Conservation (phyloP, 2,888 invertebrate species). For the Acanthacorydalis orientalis region DNA sequence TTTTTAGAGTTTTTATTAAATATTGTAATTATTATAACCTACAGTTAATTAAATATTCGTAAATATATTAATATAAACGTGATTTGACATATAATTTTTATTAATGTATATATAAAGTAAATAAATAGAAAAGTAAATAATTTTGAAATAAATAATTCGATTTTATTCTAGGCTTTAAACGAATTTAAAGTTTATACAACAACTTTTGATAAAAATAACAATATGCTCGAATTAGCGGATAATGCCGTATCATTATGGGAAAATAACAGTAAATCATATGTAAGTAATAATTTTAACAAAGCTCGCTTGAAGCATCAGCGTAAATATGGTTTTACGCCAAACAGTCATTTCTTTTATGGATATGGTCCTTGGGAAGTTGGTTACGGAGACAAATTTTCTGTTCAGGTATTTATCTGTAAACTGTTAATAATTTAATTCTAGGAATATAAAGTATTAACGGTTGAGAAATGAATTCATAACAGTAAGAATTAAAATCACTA, state of each 20-base stretch:
- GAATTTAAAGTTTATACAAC: background rate
- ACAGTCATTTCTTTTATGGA: conserved; percentile 30
- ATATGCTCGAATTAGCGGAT: conserved; percentile 16
- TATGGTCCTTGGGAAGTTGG: conserved; percentile 31
- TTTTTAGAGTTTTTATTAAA: too few species aligned
- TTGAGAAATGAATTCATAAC: too few species aligned
- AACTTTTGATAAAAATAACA: background rate
- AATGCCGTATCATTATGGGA: conserved; percentile 20
- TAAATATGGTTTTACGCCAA: conserved; percentile 27
- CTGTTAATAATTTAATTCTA: too few species aligned
- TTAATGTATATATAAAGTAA: too few species aligned
- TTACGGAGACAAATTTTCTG: conserved; percentile 26
- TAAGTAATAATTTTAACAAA: background rate
- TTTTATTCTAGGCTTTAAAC: background rate
- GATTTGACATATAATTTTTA: too few species aligned
- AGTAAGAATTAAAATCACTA: too few species aligned
- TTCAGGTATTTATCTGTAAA: conserved; percentile 22
- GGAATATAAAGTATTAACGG: too few species aligned
- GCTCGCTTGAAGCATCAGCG: conserved; percentile 19
- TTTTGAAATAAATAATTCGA: background rate
- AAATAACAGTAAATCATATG: conserved; percentile 3
- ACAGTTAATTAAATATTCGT: too few species aligned
- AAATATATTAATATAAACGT: too few species aligned
- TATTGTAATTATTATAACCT: too few species aligned
- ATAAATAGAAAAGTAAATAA: too few species aligned